Conservation (phyloP, 2,888 invertebrate genomes). For the Cephus sareptanus region DNA sequence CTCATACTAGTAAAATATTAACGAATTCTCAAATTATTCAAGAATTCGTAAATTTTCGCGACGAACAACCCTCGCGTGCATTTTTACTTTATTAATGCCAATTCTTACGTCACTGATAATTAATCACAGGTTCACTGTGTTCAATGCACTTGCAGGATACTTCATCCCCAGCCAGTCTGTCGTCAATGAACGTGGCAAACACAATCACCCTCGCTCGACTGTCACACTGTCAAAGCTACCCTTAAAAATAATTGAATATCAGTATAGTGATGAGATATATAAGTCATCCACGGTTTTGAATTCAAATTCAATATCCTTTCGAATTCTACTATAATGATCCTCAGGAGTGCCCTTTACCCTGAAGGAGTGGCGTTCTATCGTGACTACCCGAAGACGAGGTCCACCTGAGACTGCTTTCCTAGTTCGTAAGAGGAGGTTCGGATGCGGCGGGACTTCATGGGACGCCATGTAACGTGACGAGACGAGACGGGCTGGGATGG, state of each 20-base stretch:
- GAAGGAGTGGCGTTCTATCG: neutral
- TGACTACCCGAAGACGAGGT: conserved; percentile 16
- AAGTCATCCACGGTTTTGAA: neutral
- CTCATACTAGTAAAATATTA: neutral
- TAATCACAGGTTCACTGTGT: neutral
- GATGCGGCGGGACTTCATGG: conserved; percentile 29
- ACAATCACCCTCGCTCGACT: neutral
- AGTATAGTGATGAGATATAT: neutral
- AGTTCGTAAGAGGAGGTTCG: conserved; percentile 28
- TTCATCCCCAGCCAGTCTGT: neutral
- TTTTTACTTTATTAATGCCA: neutral
- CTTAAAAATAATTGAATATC: neutral
- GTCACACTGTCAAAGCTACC: neutral
- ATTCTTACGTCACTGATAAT: neutral
- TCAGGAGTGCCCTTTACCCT: neutral
- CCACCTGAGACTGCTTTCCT: conserved; percentile 24
- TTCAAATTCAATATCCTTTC: neutral
- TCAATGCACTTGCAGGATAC: neutral
- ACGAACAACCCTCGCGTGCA: neutral
- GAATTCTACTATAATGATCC: neutral
- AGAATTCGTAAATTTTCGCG: neutral
- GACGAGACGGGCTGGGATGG: conserved; percentile 27
- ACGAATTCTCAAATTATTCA: neutral
- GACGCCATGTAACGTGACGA: conserved; percentile 12
- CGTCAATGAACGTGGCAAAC: neutral